Percentiles rank a stretch among this genome's conserved stretches.
Conservation (phyloP, 1,140 invertebrate genomes). For the Hyphantria cunea region DNA sequence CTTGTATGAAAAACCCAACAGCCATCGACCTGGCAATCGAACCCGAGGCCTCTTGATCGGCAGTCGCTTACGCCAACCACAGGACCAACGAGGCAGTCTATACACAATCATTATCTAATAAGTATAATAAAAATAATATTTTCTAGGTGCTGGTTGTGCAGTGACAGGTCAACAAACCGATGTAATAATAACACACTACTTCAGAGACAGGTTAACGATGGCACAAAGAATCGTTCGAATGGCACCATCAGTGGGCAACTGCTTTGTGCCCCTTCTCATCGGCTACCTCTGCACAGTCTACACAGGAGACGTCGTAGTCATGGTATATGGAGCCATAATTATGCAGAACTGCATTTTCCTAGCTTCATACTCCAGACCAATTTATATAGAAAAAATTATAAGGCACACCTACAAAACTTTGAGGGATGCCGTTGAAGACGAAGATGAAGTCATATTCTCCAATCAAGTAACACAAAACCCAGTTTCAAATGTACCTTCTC, state of each 20-base stretch:
- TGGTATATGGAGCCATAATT: constrained; percentile 71
- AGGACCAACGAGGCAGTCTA: too few relatives aligned
- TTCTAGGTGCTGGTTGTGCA: constrained; percentile 73
- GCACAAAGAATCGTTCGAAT: constrained; percentile 68
- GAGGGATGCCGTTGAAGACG: constrained; percentile 70
- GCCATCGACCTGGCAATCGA: too few relatives aligned
- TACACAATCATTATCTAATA: too few relatives aligned
- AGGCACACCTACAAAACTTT: constrained; percentile 75
- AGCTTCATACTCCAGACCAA: constrained; percentile 65
- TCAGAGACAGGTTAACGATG: constrained; percentile 68
- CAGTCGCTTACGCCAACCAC: too few relatives aligned
- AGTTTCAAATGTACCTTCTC: constrained; percentile 13
- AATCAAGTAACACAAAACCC: constrained; percentile 45
- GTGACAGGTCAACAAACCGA: constrained; percentile 77
- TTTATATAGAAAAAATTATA: constrained; percentile 72
- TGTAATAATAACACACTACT: constrained; percentile 77
- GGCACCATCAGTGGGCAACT: constrained; percentile 69
- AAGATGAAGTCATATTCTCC: constrained; percentile 78
- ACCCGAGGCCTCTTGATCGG: too few relatives aligned
- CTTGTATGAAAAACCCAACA: too few relatives aligned
- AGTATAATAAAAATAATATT: constrained; percentile 25
- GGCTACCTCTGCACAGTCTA: constrained; percentile 63
- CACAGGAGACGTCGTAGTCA: constrained; percentile 59
- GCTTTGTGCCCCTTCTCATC: constrained; percentile 60
- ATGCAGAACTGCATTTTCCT: constrained; percentile 77